phyloP scores from a whole-genome alignment of 2,888 invertebrate genomes.

The Parnassius orleans region DNA sequence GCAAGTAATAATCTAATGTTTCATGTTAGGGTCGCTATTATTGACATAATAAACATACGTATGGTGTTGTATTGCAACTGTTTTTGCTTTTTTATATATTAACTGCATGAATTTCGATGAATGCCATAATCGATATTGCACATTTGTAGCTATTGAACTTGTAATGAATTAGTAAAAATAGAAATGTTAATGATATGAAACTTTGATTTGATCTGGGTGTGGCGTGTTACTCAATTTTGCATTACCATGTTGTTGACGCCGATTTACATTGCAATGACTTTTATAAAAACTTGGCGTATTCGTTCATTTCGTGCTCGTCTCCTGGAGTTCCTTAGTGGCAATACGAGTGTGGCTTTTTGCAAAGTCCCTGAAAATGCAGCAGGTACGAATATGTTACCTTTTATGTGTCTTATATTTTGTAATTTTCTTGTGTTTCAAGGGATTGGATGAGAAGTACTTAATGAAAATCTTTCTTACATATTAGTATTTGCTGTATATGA shows the following conservation, averaged over 20 bases:
- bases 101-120: slow-evolving; percentile 42
- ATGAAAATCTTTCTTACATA: background rate
- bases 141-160: slow-evolving; percentile 1
- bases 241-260: slow-evolving; percentile 87
- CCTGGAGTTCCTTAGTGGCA: slow-evolving; percentile 80
- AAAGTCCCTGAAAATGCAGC: slow-evolving; percentile 79
- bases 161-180: slow-evolving; percentile 12
- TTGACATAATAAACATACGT: background rate
- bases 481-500: background rate
- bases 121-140: slow-evolving; percentile 71
- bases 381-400: slow-evolving; percentile 44
- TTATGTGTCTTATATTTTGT: too few relatives aligned
- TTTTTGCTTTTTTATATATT: background rate
- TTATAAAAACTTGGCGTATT: slow-evolving; percentile 90
- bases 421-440: background rate
- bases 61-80: background rate
- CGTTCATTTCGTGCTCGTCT: slow-evolving; percentile 86
- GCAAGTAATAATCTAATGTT: background rate
- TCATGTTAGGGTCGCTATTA: background rate
- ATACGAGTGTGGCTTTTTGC: slow-evolving; percentile 82
- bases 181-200: slow-evolving; percentile 10
- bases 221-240: slow-evolving; percentile 28
- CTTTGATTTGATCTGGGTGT: slow-evolving; percentile 4
- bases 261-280: slow-evolving; percentile 91
- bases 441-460: too few relatives aligned